Evolutionary conservation across 2,797 vertebrate species (phyloP).

Genomic region (Mergus octosetaceus): DNA sequence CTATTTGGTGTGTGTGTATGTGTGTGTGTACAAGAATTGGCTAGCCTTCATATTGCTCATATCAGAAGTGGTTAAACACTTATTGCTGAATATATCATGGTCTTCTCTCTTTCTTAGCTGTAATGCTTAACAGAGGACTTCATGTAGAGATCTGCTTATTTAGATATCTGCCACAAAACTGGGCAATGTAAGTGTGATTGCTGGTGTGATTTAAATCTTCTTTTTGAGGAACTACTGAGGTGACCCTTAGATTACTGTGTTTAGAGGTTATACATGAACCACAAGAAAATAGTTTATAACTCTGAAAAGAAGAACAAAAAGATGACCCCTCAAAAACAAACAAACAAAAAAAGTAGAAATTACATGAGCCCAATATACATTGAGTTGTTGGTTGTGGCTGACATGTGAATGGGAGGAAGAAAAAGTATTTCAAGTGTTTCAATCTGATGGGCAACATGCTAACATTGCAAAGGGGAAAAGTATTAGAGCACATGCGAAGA

Average conservation of each 20-base stretch:
- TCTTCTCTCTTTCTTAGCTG: background rate
- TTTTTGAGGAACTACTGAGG: background rate
- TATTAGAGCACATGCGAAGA: background rate
- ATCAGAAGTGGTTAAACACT: background rate
- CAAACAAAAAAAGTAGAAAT: background rate
- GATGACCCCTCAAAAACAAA: rapidly evolving
- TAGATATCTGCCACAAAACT: background rate
- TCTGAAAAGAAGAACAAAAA: background rate
- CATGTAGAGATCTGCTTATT: background rate
- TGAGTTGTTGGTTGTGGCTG: background rate
- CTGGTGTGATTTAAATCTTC: background rate
- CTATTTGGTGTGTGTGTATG: rapidly evolving
- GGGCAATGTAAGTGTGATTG: background rate
- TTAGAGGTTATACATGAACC: background rate
- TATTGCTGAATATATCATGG: background rate
- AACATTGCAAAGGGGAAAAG: background rate
- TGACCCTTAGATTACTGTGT: background rate
- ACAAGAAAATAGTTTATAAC: background rate
- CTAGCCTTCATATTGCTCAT: background rate
- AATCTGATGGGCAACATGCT: background rate
- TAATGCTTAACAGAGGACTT: background rate
- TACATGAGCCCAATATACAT: background rate
- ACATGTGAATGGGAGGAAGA: background rate
- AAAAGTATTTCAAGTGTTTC: background rate
- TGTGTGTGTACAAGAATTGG: background rate